These are phyloP conservation scores for Prionchulus punctatus DNA, from an alignment of 2,888 invertebrate genomes.

Conservation along the genomic window DNA sequence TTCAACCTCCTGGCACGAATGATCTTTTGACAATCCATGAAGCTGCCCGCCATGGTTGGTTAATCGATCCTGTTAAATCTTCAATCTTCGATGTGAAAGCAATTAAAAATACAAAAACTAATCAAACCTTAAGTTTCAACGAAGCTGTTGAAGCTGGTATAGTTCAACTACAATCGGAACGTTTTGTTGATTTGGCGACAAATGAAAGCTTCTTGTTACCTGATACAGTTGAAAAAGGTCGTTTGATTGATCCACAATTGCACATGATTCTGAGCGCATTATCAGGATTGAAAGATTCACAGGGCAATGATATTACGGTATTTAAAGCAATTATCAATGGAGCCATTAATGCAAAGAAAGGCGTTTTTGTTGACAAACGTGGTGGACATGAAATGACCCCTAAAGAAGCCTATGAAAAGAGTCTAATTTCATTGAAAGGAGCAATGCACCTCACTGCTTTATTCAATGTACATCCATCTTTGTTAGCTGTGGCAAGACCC, in stretches of 20 bases:
- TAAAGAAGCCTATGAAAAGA: conserved; percentile 60
- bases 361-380: conserved; percentile 34
- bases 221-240: conserved; percentile 31
- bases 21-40: conserved; percentile 49
- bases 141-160: conserved; percentile 58
- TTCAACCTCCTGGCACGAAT: conserved; percentile 46
- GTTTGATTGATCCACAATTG: conserved; percentile 32
- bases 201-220: conserved; percentile 20
- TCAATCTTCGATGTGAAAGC: conserved; percentile 82
- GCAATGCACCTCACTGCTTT: conserved; percentile 67
- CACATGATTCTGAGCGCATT: conserved; percentile 61
- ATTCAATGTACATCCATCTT: conserved; percentile 48
- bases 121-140: conserved; percentile 66
- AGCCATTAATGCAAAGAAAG: conserved; percentile 69
- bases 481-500: conserved; percentile 47
- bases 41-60: conserved; percentile 71
- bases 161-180: conserved; percentile 47
- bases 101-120: conserved; percentile 62
- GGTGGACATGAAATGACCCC: conserved; percentile 54
- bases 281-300: conserved; percentile 54
- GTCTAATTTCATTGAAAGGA: conserved; percentile 68
- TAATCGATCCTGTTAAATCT: conserved; percentile 67
- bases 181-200: conserved; percentile 23
- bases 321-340: conserved; percentile 71
- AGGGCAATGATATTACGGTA: conserved; percentile 52